A percentile compares a stretch with the other conserved stretches of the same genome.
Evolutionary conservation across 23 tunicate species (phyloP).

Genomic region (Corella eumyota): DNA sequence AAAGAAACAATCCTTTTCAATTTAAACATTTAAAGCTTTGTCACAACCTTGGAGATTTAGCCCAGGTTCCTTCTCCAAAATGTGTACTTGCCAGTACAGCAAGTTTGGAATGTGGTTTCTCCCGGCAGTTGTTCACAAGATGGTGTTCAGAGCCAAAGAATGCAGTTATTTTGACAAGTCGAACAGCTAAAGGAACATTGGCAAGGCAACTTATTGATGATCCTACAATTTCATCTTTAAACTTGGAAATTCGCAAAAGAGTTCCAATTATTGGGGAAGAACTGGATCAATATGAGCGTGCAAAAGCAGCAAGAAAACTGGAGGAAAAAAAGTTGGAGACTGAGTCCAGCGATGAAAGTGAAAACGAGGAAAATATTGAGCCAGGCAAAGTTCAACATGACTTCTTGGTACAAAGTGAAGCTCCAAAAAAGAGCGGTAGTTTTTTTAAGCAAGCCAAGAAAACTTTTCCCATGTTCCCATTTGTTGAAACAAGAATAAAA

Average conservation of each 20-base stretch:
- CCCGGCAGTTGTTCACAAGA: slow-evolving; percentile 72
- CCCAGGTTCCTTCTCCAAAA: slow-evolving; percentile 80
- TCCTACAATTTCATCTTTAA: slow-evolving; percentile 31
- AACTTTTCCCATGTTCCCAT: slow-evolving; percentile 77
- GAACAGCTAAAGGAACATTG: slow-evolving; percentile 74
- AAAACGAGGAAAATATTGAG: slow-evolving; percentile 32
- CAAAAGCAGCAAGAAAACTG: slow-evolving; percentile 46
- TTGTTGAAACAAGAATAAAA: slow-evolving; percentile 48
- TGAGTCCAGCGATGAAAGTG: slow-evolving; percentile 93
- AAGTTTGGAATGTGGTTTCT: slow-evolving; percentile 87
- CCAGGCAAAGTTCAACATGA: slow-evolving; percentile 55
- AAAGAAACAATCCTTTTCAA: slow-evolving; percentile 81
- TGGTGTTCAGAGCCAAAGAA: slow-evolving; percentile 92
- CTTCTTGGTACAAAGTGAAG: slow-evolving; percentile 35
- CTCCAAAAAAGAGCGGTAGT: slow-evolving; percentile 62
- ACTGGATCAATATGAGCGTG: slow-evolving; percentile 71
- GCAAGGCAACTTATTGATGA: slow-evolving; percentile 64
- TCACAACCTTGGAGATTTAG: slow-evolving; percentile 72
- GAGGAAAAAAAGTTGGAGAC: slow-evolving; percentile 25
- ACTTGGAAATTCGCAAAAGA: slow-evolving; percentile 48
- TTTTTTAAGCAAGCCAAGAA: slow-evolving; percentile 90
- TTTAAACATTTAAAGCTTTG: slow-evolving; percentile 88
- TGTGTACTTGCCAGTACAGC: slow-evolving; percentile 88
- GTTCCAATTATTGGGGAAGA: slow-evolving; percentile 89
- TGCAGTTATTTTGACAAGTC: slow-evolving; percentile 72